Evolutionary conservation across 2,888 invertebrate genomes (phyloP).

Genomic region (Helleia helle): DNA sequence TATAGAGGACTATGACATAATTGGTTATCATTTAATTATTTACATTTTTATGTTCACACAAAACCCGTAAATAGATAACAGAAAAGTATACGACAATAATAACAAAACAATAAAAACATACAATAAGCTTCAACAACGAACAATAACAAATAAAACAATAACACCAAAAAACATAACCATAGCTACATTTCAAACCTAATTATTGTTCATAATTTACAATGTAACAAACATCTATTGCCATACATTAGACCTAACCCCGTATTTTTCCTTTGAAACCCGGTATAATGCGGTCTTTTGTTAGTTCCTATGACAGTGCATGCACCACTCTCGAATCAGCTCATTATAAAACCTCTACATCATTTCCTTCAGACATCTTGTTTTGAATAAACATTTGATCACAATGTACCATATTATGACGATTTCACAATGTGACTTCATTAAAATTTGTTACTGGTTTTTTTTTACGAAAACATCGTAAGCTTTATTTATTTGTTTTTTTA

Average conservation of each 20-base stretch:
- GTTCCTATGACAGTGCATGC: constrained; percentile 33
- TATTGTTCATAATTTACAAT: constrained; percentile 16
- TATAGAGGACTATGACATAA: too few relatives aligned
- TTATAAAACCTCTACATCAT: constrained; percentile 47
- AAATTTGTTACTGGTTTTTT: too few relatives aligned
- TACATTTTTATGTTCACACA: too few relatives aligned
- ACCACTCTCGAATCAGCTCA: constrained; percentile 49
- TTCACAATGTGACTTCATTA: constrained; percentile 12
- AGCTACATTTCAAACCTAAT: constrained; percentile 14
- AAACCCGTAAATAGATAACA: too few relatives aligned
- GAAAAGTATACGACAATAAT: too few relatives aligned
- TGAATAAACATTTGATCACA: constrained; percentile 19
- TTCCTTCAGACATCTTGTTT: constrained; percentile 47
- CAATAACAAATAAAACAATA: constrained; percentile 21
- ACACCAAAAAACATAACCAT: constrained; percentile 14
- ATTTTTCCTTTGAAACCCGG: constrained; percentile 42
- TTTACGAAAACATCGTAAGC: too few relatives aligned
- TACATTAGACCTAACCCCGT: constrained; percentile 24
- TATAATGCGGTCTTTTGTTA: constrained; percentile 34
- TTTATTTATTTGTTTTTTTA: too few relatives aligned
- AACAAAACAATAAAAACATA: too few relatives aligned
- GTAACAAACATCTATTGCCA: constrained; percentile 21
- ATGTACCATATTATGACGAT: constrained; percentile 13
- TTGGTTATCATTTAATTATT: too few relatives aligned
- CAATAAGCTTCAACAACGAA: too few relatives aligned